Evolutionary conservation across 2,888 invertebrate genomes (phyloP).

Genomic region (Baronia brevicornis): DNA sequence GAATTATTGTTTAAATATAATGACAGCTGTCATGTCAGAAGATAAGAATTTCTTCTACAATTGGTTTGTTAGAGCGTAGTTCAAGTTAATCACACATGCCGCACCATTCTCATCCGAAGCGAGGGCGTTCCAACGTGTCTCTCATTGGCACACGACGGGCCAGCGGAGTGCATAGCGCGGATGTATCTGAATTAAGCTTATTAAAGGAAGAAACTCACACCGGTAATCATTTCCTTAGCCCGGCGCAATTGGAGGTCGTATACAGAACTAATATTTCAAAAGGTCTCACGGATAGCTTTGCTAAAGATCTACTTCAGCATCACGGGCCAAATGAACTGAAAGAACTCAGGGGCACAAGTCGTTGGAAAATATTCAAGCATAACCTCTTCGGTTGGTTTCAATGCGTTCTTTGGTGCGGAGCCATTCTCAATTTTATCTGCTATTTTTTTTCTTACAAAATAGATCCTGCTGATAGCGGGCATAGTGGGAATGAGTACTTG

Average conservation of each 20-base stretch:
- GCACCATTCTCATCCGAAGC: conserved; percentile 22
- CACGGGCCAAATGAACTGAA: conserved; percentile 79
- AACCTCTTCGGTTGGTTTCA: conserved; percentile 84
- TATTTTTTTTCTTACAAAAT: conserved; percentile 48
- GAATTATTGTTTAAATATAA: no score
- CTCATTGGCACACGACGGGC: conserved; percentile 26
- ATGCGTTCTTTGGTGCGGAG: conserved; percentile 80
- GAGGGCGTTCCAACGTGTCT: conserved; percentile 33
- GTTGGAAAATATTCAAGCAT: conserved; percentile 78
- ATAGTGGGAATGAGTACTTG: conserved; percentile 50
- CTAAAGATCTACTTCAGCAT: conserved; percentile 63
- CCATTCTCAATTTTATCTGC: conserved; percentile 77
- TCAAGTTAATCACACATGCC: conserved; percentile 26
- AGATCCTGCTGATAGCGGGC: conserved; percentile 26
- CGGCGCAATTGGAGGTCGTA: conserved; percentile 52
- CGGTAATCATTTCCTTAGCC: conserved; percentile 62
- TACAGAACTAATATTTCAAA: conserved; percentile 57
- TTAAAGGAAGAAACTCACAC: conserved; percentile 55
- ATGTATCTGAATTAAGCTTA: conserved; percentile 35
- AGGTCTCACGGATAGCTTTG: conserved; percentile 73
- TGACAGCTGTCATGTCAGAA: no score
- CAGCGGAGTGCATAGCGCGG: conserved; percentile 27
- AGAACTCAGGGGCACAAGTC: conserved; percentile 75
- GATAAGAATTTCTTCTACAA: no score
- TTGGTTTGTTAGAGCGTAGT: no score